A percentile compares a stretch with the other conserved stretches of the same genome.
Evolutionary conservation across 2,797 vertebrate species (phyloP).

Genomic region (Schizopygopsis pylzovi): DNA sequence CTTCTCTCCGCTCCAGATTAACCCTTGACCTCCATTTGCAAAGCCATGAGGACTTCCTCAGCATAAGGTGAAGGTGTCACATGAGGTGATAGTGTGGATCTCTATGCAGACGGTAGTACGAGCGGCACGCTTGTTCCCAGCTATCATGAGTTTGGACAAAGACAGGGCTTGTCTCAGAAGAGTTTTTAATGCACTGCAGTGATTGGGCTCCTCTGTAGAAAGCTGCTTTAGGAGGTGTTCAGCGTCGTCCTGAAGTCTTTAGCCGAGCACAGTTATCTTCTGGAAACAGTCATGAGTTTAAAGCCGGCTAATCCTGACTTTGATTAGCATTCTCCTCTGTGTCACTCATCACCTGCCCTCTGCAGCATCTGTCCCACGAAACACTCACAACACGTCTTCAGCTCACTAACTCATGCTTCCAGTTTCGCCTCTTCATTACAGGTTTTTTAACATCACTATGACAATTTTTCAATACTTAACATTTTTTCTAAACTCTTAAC

Average conservation of each 20-base stretch:
- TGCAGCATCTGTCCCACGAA: conserved; percentile 31
- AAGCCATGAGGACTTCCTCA: background rate
- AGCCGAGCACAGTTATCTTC: conserved; percentile 47
- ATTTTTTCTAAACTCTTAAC: too few species aligned
- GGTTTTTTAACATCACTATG: too few species aligned
- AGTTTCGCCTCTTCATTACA: background rate
- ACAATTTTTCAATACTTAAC: too few species aligned
- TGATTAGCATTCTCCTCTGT: conserved; percentile 42
- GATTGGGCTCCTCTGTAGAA: background rate
- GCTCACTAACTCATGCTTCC: background rate
- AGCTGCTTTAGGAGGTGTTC: conserved; percentile 34
- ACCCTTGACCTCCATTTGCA: conserved; percentile 59
- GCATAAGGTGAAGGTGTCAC: background rate
- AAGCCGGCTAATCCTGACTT: conserved; percentile 44
- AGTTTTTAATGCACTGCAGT: background rate
- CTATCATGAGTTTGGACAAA: background rate
- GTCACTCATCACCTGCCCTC: conserved; percentile 34
- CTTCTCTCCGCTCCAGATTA: conserved; percentile 55
- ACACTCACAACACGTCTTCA: background rate
- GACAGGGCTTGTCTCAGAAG: background rate
- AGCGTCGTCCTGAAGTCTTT: conserved; percentile 47
- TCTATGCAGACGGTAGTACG: background rate
- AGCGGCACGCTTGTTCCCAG: background rate
- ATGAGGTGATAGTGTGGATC: background rate
- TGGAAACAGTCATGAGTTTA: conserved; percentile 48